phyloP scores from a whole-genome alignment of 2,113 vertebrate genomes.

The Lynx canadensis region DNA sequence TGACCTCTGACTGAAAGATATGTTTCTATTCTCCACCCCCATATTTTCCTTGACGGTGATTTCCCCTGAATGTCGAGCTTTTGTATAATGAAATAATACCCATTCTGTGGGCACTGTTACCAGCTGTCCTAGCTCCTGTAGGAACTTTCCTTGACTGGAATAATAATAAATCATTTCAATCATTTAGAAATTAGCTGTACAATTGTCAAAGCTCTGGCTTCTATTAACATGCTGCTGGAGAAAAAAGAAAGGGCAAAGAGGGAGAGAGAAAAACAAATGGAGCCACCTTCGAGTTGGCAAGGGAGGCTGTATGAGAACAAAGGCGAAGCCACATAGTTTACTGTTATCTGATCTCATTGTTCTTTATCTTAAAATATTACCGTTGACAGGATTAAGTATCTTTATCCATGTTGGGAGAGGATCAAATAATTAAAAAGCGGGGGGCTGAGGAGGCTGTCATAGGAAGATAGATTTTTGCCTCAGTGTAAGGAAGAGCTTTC shows the following conservation, averaged over 20 bases:
- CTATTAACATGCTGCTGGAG: constrained; percentile 31
- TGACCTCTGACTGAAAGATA: constrained; percentile 30
- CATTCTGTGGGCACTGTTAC: not conserved
- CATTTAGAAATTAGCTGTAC: constrained; percentile 63
- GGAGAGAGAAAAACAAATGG: not conserved
- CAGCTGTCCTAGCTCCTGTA: not conserved
- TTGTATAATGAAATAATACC: constrained; percentile 42
- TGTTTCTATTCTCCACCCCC: constrained; percentile 10
- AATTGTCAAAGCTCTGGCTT: constrained; percentile 40
- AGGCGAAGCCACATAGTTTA: not conserved
- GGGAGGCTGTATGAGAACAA: constrained; percentile 37
- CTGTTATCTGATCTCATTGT: not conserved
- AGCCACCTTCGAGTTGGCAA: not conserved
- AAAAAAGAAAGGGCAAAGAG: constrained; percentile 42
- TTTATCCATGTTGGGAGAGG: constrained; percentile 9
- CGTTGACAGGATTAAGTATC: constrained; percentile 28
- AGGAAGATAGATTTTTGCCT: constrained; percentile 10
- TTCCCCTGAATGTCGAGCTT: not conserved
- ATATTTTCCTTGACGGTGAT: constrained; percentile 19
- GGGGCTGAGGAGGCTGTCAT: not conserved
- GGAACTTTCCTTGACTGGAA: constrained; percentile 47
- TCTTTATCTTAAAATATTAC: constrained; percentile 49
- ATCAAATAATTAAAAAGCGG: not conserved
- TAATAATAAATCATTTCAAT: constrained; percentile 55
- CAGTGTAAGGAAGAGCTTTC: not conserved